These are phyloP conservation scores for Lucilia sericata DNA, from an alignment of 1,140 invertebrate species.

Conservation along the genomic window DNA sequence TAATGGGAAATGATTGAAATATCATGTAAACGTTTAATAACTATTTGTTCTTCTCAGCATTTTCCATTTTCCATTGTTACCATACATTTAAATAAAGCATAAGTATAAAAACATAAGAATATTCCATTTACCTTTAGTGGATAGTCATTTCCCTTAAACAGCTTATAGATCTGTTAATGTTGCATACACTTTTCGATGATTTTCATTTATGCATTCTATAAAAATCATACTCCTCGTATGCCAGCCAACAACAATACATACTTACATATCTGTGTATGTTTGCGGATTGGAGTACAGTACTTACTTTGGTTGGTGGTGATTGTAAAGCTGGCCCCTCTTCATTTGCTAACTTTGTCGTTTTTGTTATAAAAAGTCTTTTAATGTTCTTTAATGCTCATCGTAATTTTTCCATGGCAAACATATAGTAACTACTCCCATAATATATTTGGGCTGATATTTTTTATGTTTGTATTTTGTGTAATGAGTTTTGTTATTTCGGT, in stretches of 20 bases:
- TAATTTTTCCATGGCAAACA: constrained; percentile 57
- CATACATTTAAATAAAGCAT: neutral
- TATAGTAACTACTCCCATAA: constrained; percentile 20
- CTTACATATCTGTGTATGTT: no score
- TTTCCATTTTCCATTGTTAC: neutral
- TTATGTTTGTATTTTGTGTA: neutral
- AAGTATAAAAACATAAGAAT: neutral
- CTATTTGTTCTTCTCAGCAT: neutral
- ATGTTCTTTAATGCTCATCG: constrained; percentile 66
- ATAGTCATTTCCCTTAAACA: neutral
- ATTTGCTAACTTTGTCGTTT: neutral
- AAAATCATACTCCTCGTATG: neutral
- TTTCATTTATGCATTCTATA: constrained; percentile 14
- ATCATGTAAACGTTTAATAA: no score
- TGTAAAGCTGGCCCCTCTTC: neutral
- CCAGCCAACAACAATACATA: neutral
- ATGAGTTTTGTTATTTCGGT: neutral
- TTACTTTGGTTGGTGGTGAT: neutral
- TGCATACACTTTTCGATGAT: constrained; percentile 1
- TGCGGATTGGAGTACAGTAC: neutral
- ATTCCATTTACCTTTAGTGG: neutral
- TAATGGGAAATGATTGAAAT: no score
- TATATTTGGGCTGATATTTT: neutral
- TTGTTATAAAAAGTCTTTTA: constrained; percentile 51
- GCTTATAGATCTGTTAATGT: constrained; percentile 21